Base-by-base conservation (phyloP, 2,888 invertebrate species). In the Periphyllus acericola region DNA sequence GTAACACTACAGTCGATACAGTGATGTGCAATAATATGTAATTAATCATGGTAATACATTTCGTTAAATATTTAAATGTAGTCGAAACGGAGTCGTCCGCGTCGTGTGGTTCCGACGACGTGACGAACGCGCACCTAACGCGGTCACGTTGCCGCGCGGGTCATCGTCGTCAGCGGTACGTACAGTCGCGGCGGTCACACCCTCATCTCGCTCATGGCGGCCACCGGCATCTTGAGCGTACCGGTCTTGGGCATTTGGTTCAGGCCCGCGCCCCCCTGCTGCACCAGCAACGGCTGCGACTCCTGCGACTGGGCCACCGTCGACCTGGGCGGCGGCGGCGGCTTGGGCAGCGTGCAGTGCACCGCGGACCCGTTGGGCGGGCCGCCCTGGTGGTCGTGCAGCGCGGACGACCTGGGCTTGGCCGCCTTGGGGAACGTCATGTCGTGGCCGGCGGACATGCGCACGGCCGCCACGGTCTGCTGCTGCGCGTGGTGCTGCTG, bases 171-270 rank as follows among this genome's bases (percentile, higher is more conserved):
- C 14, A 14, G 46, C 46, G 3, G 46, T 9, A 46, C 8, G 46
- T 46, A 40, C 32, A 36, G 14, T 4, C 21, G 14, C 32, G 32
- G 36, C 36, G 79, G 83, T 96, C 96, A 96, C 94, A 96, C 96
- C 92, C 96, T 93, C 96, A 96, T 96, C 93, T 96, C 96, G 92
- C 95, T 96, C 92, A 96, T 96, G 89, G 96, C 95, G 90, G 96
- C 96, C 91, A 96, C 95, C 83, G 95, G 96, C 92, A 96, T 94
- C 91, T 93, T 93, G 91, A 94, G 93, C 89, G 89, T 89, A 32
- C 93, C 92, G 89, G 93, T 93, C 89, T 82, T 89, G 66, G 81
- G 74, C 60, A 78, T 34, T 46, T 85, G 84, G n/a, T 74, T 60
- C 29, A 78, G 74, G 14, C 82, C 85, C 66, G 40, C 55, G 60